Percentiles rank a stretch among this genome's conserved stretches.
phyloP scores from a whole-genome alignment of 2,888 invertebrate species.

The Hirudinaria manillensis region DNA sequence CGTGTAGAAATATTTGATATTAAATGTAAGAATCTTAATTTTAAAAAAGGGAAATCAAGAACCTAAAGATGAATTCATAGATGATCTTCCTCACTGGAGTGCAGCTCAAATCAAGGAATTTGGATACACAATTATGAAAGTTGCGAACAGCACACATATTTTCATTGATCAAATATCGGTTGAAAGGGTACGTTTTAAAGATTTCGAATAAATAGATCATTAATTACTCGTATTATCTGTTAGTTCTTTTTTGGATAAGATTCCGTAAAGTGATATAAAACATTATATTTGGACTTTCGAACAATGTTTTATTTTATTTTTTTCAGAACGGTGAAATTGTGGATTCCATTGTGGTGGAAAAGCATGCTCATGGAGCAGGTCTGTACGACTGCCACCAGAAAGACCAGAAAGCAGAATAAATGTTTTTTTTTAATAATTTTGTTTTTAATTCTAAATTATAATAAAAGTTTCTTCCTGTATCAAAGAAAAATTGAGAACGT shows the following conservation, averaged over 20 bases:
- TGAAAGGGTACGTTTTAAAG: constrained; percentile 44
- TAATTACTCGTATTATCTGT: no score
- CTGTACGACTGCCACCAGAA: constrained; percentile 38
- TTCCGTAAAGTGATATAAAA: background rate
- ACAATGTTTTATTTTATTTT: constrained; percentile 32
- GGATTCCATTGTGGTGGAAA: constrained; percentile 49
- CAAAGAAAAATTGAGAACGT: no score
- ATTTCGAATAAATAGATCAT: no score
- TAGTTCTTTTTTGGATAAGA: no score
- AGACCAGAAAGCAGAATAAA: background rate
- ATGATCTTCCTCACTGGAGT: constrained; percentile 68
- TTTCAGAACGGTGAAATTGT: constrained; percentile 52
- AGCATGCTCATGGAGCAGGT: constrained; percentile 43
- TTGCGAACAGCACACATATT: constrained; percentile 79
- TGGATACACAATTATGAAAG: constrained; percentile 79
- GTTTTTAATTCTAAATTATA: no score
- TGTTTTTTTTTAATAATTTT: no score
- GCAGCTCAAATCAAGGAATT: constrained; percentile 81
- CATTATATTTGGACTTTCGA: background rate
- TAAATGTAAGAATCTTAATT: no score
- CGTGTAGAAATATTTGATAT: no score
- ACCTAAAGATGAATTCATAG: constrained; percentile 69
- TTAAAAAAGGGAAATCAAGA: constrained; percentile 79
- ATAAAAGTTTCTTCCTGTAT: no score
- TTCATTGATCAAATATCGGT: constrained; percentile 75